These are phyloP conservation scores for Drosophila emarginata DNA, from an alignment of 2,888 invertebrate species.

Conservation along the genomic window DNA sequence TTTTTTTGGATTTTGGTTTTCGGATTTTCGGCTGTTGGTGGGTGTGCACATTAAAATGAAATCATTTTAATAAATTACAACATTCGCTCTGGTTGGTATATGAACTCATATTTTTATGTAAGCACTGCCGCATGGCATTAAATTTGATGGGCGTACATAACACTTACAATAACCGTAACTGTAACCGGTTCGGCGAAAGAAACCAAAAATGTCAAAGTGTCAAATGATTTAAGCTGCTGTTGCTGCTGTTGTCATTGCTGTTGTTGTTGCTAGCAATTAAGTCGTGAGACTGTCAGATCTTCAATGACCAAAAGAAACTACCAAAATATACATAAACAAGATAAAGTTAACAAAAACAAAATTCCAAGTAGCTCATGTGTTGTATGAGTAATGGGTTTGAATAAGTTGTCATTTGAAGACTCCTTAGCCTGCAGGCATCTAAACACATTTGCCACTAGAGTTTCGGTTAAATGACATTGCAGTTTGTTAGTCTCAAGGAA, in stretches of 20 bases:
- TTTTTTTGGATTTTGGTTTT: neutral
- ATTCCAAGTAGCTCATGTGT: conserved; percentile 23
- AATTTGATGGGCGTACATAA: conserved; percentile 56
- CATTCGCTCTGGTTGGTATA: conserved; percentile 32
- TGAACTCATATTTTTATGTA: conserved; percentile 71
- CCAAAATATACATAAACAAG: conserved; percentile 28
- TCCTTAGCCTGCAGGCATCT: conserved; percentile 21
- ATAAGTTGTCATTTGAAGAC: conserved; percentile 8
- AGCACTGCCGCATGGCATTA: conserved; percentile 51
- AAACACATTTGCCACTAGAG: neutral
- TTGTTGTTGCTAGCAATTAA: conserved; percentile 53
- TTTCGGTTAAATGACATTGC: conserved; percentile 24
- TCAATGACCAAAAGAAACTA: conserved; percentile 39
- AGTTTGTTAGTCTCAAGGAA: conserved; percentile 26
- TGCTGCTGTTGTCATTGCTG: conserved; percentile 9
- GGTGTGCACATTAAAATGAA: conserved; percentile 36
- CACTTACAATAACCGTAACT: conserved; percentile 32
- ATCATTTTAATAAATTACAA: conserved; percentile 59
- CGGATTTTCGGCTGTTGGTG: conserved; percentile 4
- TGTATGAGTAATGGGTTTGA: conserved; percentile 24
- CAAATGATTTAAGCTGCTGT: conserved; percentile 50
- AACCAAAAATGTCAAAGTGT: conserved; percentile 61
- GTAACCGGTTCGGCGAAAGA: conserved; percentile 34
- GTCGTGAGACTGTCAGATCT: conserved; percentile 36
- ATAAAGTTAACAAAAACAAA: conserved; percentile 25